Conservation (phyloP, 2,888 invertebrate genomes). For the Pegoplata infirma region DNA sequence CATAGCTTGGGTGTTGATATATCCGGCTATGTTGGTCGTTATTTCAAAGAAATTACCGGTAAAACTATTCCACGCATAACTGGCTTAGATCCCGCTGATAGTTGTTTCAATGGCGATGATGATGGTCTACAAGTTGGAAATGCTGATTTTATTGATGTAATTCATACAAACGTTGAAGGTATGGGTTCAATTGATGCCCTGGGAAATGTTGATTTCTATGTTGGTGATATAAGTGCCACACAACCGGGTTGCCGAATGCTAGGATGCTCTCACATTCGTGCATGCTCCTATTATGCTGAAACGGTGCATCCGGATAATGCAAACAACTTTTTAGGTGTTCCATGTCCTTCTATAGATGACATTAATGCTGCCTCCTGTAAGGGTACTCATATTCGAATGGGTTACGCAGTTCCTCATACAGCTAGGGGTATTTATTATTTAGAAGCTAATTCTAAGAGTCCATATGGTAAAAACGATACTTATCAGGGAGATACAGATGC, state of each 20-base stretch:
- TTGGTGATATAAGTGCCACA: constrained; percentile 66
- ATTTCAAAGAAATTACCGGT: constrained; percentile 66
- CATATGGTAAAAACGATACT: constrained; percentile 66
- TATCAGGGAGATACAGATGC: no score
- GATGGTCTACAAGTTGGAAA: constrained; percentile 70
- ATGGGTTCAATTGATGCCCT: constrained; percentile 66
- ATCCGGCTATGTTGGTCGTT: constrained; percentile 69
- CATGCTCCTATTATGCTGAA: constrained; percentile 69
- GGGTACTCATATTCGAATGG: constrained; percentile 66
- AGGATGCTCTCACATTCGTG: constrained; percentile 69
- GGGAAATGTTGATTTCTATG: constrained; percentile 73
- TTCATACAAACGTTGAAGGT: constrained; percentile 70
- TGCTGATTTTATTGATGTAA: constrained; percentile 72
- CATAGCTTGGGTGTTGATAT: constrained; percentile 75
- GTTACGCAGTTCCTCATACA: constrained; percentile 62
- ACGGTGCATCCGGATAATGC: constrained; percentile 70
- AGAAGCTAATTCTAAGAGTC: constrained; percentile 62
- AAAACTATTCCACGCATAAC: constrained; percentile 70
- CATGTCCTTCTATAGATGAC: constrained; percentile 65
- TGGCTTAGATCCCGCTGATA: constrained; percentile 74
- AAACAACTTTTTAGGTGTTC: constrained; percentile 66
- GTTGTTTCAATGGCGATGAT: constrained; percentile 70
- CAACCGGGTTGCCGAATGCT: constrained; percentile 66
- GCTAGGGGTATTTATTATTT: constrained; percentile 69
- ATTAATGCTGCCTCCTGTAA: constrained; percentile 62